These are phyloP conservation scores for Bradypus variegatus DNA, from an alignment of 2,797 vertebrate species.

Conservation along the genomic window DNA sequence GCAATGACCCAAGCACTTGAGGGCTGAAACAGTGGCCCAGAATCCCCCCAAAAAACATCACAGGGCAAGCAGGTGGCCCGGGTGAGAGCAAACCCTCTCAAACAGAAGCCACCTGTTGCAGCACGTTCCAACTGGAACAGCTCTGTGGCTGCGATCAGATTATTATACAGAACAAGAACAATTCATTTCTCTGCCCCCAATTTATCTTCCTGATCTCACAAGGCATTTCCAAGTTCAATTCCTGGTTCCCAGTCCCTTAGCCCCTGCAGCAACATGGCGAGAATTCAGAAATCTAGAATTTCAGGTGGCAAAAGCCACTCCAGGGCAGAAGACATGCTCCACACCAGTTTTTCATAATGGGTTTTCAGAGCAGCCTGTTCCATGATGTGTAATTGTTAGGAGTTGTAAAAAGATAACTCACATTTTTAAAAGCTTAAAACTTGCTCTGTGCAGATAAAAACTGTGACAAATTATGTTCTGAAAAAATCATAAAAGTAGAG, in stretches of 20 bases:
- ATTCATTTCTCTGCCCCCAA: slow-evolving; percentile 61
- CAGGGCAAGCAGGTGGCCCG: not conserved
- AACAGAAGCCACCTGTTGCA: accelerated
- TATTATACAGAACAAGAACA: slow-evolving; percentile 54
- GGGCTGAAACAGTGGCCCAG: not conserved
- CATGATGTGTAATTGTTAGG: slow-evolving; percentile 79
- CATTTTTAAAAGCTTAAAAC: slow-evolving; percentile 75
- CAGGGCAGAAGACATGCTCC: slow-evolving; percentile 21
- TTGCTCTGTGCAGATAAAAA: slow-evolving; percentile 83
- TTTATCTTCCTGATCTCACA: slow-evolving; percentile 58
- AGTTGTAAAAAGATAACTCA: slow-evolving; percentile 80
- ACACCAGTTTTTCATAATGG: slow-evolving; percentile 69
- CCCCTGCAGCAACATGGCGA: not conserved
- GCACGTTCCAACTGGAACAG: not conserved
- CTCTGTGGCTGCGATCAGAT: slow-evolving; percentile 42
- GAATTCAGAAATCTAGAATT: slow-evolving; percentile 65
- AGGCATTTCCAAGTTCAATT: slow-evolving; percentile 52
- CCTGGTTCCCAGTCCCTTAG: slow-evolving; percentile 45
- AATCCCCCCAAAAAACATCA: not conserved
- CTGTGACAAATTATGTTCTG: slow-evolving; percentile 81
- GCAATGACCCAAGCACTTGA: too few species aligned
- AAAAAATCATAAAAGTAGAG: slow-evolving; percentile 81
- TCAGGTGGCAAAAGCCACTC: slow-evolving; percentile 23
- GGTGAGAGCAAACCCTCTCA: not conserved
- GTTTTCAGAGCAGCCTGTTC: slow-evolving; percentile 69